Evolutionary conservation across 37 sponge, comb jelly and placozoan species (phyloP), one percentile per base, ranked within the genome.

Genomic region (Tethya wilhelma): DNA sequence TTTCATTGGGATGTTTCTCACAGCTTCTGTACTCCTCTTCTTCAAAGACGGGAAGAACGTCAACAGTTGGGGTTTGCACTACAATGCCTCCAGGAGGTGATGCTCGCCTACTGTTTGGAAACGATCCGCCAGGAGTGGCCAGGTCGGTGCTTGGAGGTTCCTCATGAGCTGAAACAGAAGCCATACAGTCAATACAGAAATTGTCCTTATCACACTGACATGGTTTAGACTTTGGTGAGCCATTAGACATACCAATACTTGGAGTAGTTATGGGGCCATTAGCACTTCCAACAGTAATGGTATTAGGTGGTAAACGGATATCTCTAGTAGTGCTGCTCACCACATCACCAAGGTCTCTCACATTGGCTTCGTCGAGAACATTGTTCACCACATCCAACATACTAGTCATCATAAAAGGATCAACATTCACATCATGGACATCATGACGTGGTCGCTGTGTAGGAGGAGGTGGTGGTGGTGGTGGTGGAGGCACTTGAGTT

Each of bases 181-280:
- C 83, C 36, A 75, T 40, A 60, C 89, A 82, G 4, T 82, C 89
- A 28, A 82, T 58, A 62, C 89, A 88, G 33, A 63, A 65, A 28
- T 55, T 31, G 79, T 67, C 56, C 38, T 37, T 36, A 11, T 59
- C 59, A 57, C 80, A 80, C 43, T 41, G 31, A 19, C 59, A 17
- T 12, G 25, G 60, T 0, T 28, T 75, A 5, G 39, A 7, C 39
- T 39, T 75, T 1, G 59, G 75, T 25, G 38, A 41, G 69, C 38
- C n/a, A 39, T 2, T 38, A 9, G 38, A 12, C 2, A n/a, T 39
- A 34, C 69, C 69, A 69, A 25, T 38, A 69, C 32, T 67, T 5
- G 7, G 20, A 36, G 69, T 25, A 69, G 36, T 14, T 4, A 12
- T 20, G 7, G 1, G n/a, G 34, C 25, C 20, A 2, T 14, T 1